Conservation (phyloP, 2,888 invertebrate species). For the Pinctada fucata region DNA sequence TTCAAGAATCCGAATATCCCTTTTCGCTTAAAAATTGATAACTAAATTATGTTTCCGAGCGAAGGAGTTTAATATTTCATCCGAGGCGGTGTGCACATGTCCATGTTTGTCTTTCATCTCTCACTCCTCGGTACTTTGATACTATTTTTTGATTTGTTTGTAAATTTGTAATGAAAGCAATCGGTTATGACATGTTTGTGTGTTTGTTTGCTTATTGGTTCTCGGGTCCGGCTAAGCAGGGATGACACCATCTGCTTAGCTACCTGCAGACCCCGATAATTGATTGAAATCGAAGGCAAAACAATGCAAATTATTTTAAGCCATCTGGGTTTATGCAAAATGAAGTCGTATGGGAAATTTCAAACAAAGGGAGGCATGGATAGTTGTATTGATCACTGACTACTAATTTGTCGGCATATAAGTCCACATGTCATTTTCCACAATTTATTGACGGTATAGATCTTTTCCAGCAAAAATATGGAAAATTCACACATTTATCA, state of each 20-base stretch:
- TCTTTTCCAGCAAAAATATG: background rate
- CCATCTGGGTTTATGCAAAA: conserved; percentile 9
- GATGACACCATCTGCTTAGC: conserved; percentile 7
- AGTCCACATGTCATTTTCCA: conserved; percentile 2
- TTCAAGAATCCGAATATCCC: too few species aligned
- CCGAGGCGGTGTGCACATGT: conserved; percentile 6
- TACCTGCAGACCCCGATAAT: conserved; percentile 7
- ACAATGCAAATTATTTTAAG: conserved; percentile 3
- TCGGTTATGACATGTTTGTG: background rate
- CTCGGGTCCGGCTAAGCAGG: background rate
- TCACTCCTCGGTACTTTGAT: background rate
- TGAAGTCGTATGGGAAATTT: conserved; percentile 14
- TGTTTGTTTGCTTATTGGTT: background rate
- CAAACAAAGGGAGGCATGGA: background rate
- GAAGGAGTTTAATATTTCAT: background rate
- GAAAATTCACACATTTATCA: conserved; percentile 2
- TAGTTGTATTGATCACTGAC: background rate
- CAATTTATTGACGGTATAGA: background rate
- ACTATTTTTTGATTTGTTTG: background rate
- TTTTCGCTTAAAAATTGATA: too few species aligned
- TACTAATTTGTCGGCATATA: background rate
- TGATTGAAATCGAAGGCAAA: background rate
- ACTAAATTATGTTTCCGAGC: too few species aligned
- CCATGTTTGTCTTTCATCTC: background rate
- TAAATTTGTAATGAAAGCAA: background rate